Evolutionary conservation across 2,888 invertebrate species (phyloP).

Genomic region (Nephrotoma appendiculata): DNA sequence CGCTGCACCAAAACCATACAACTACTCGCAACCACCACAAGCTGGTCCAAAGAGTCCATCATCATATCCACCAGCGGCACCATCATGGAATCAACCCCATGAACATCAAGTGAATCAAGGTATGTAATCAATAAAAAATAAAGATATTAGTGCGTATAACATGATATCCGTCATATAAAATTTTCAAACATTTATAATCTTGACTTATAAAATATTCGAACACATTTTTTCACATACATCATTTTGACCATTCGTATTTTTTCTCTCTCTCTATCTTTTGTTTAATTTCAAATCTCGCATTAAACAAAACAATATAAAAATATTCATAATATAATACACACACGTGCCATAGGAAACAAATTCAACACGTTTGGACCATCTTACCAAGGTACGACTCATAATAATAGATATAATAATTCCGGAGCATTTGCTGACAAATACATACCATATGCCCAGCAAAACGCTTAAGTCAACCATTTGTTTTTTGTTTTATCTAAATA

Average conservation of each 20-base stretch:
- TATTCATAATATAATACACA: background rate
- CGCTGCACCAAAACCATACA: conserved; percentile 28
- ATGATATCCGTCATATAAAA: background rate
- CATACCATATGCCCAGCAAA: conserved; percentile 10
- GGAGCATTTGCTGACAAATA: conserved; percentile 8
- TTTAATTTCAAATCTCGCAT: background rate
- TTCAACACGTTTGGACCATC: conserved; percentile 12
- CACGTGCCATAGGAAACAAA: conserved; percentile 8
- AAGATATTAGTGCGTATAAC: background rate
- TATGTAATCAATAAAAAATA: conserved; percentile 18
- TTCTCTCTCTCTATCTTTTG: background rate
- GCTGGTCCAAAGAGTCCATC: conserved; percentile 16
- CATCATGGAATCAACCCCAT: conserved; percentile 11
- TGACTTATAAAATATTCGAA: background rate
- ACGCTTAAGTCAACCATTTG: conserved; percentile 7
- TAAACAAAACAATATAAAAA: background rate
- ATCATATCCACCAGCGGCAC: conserved; percentile 25
- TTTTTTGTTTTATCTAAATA: background rate
- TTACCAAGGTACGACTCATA: conserved; percentile 8
- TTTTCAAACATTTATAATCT: background rate
- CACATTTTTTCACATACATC: background rate
- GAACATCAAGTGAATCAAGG: conserved; percentile 24
- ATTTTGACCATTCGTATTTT: background rate
- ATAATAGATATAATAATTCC: conserved; percentile 6
- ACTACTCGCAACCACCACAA: conserved; percentile 15